Evolutionary conservation across 2,888 invertebrate genomes (phyloP), one percentile per base, ranked within the genome.

Genomic region (Drosophila mettleri): DNA sequence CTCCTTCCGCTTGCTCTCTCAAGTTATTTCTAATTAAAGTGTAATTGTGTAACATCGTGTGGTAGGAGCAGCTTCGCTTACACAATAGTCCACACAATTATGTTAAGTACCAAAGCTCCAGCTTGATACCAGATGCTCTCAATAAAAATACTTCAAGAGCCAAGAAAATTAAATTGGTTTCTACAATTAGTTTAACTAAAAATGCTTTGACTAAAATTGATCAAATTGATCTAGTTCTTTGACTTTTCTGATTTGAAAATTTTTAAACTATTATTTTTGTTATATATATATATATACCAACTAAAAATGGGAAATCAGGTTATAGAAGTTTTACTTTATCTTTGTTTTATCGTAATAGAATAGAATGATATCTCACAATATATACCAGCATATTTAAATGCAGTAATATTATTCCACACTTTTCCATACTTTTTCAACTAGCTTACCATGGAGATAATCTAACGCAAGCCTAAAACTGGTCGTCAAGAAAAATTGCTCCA

Each of bases 11-110:
- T 5, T 36, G 31, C 16, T 18, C 39, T 16, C 52, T 34, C 52
- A 64, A 74, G 66, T 58, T 68, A 70, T 82, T 79, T 80, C 74
- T 70, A 87, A 82, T 85, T 85, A 83, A 87, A 79, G 62, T 69
- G 53, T 67, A 79, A 79, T 81, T 85, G 77, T 74, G 31, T 64
- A 41, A 34, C 59, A 63, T 53, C 29, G 45, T 48, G 27, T 43
- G 39, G 27, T 20, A n/a, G 24, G 33, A 41, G 22, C 48, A 46
- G 45, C 16, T 16, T 45, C 10, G 34, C 48, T 43, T 34, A 76
- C 84, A 78, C 51, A 43, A 14, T 34, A 24, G 31, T 43, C 33
- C 54, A 72, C 20, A 43, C 59, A 49, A 58, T 54, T 67, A 65
- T 54, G 24, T 43, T 14, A 59, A 48, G 10, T 24, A 27, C n/a